Evolutionary conservation across 2,888 invertebrate species (phyloP).

Genomic region (Morinoia aosen): DNA sequence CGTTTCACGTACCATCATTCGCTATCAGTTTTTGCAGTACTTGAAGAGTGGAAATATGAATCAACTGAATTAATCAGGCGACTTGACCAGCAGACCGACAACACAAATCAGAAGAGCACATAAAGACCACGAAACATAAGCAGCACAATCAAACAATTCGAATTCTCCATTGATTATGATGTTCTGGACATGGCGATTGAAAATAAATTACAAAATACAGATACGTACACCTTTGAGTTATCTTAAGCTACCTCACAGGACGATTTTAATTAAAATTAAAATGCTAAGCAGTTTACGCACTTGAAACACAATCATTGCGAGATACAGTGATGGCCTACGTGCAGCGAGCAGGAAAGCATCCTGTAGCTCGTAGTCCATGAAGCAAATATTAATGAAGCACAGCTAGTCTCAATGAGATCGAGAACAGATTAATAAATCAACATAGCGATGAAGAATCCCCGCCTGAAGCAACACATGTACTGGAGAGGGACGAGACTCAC

Average conservation of each 20-base stretch:
- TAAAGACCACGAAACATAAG: not conserved
- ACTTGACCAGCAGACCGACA: not conserved
- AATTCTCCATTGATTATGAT: not conserved
- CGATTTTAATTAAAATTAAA: not conserved
- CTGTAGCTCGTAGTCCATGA: not conserved
- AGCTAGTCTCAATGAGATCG: not conserved
- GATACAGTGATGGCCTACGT: not conserved
- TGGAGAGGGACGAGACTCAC: not conserved
- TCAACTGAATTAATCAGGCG: no score
- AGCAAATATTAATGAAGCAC: not conserved
- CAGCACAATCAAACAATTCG: not conserved
- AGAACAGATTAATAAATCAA: not conserved
- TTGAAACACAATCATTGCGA: not conserved
- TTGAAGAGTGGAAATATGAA: no score
- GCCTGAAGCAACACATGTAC: not conserved
- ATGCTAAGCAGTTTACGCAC: not conserved
- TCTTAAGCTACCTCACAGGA: not conserved
- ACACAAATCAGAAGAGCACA: not conserved
- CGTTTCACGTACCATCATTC: not conserved
- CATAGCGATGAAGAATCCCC: not conserved
- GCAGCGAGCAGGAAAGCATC: not conserved
- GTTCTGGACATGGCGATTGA: not conserved
- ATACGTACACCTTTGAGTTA: not conserved
- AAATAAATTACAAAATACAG: not conserved
- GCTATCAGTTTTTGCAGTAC: no score